These are phyloP conservation scores for Temnothorax ravouxi DNA, from an alignment of 2,888 invertebrate genomes.

Conservation along the genomic window DNA sequence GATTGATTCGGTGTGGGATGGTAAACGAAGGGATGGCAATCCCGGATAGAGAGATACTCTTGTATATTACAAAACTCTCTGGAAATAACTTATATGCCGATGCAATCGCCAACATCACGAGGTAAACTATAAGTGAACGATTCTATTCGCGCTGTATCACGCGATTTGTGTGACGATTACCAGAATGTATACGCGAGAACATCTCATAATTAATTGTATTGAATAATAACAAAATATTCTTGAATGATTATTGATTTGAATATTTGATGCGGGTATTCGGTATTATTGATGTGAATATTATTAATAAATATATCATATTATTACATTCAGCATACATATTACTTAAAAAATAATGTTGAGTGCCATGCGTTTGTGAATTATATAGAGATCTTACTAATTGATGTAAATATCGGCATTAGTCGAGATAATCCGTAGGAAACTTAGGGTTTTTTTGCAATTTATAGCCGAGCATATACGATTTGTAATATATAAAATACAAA, in stretches of 20 bases:
- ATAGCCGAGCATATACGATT: background rate
- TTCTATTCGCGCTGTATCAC: background rate
- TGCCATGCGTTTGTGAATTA: background rate
- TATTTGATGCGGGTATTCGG: too few relatives aligned
- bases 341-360: too few relatives aligned
- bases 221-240: background rate
- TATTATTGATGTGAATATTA: background rate
- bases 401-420: constrained; percentile 8
- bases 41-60: constrained; percentile 6
- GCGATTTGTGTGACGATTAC: background rate
- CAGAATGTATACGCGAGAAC: background rate
- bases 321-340: background rate
- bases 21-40: constrained; percentile 57
- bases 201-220: background rate
- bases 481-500: background rate
- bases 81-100: constrained; percentile 5
- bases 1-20: constrained; percentile 34
- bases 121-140: background rate
- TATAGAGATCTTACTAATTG: background rate
- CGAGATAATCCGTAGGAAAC: background rate
- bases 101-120: constrained; percentile 5
- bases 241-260: background rate
- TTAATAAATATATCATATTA: background rate
- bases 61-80: constrained; percentile 17
- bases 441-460: background rate